These are phyloP conservation scores for Monomorium pharaonis DNA, from an alignment of 1,140 invertebrate species.

Conservation along the genomic window DNA sequence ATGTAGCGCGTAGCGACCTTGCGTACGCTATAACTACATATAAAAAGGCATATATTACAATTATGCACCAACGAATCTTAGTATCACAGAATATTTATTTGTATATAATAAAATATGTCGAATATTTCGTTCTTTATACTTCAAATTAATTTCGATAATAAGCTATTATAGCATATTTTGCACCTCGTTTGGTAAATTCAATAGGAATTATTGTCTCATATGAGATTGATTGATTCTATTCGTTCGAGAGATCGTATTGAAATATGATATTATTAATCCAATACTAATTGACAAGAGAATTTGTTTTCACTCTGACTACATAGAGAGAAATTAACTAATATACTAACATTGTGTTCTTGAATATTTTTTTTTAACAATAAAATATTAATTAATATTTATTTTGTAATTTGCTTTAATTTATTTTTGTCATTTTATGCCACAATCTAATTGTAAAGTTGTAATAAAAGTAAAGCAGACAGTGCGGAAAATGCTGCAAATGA, in stretches of 20 bases:
- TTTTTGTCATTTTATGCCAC: background rate
- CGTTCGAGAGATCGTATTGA: background rate
- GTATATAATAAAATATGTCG: background rate
- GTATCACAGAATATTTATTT: background rate
- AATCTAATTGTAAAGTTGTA: background rate
- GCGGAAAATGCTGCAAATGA: slow-evolving; percentile 27
- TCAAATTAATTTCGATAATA: background rate
- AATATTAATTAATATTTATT: background rate
- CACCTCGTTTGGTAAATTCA: background rate
- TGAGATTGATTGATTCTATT: background rate
- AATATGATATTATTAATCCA: background rate
- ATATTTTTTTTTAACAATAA: no score
- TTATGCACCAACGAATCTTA: background rate
- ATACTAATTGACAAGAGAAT: background rate
- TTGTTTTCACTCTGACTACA: background rate
- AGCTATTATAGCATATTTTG: background rate
- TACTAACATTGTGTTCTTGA: no score
- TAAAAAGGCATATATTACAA: background rate
- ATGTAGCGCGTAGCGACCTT: background rate
- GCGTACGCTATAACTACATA: background rate
- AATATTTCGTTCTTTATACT: background rate
- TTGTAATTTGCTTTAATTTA: background rate
- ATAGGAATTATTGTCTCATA: background rate
- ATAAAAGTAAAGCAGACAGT: background rate
- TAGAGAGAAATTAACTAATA: no score